Evolutionary conservation across 2,888 invertebrate genomes (phyloP), one percentile per base, ranked within the genome.

Genomic region (Caenorhabditis japonica): DNA sequence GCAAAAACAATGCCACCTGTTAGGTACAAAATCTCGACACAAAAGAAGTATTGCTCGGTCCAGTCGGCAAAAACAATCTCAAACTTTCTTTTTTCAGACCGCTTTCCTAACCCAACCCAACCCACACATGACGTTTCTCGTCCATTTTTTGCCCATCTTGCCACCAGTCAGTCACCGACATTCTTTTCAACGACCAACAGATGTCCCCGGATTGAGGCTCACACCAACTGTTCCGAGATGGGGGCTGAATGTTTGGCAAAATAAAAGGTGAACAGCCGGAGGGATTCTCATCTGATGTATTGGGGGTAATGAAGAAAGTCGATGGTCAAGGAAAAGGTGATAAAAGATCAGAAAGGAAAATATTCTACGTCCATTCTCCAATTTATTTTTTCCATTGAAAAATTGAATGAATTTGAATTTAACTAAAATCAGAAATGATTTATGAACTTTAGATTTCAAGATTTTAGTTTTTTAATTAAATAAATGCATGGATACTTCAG

Each of bases 131-230:
- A 59, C 68, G 58, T 66, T 44, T 66, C 27, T 39, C 43, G 38
- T 44, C 53, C 56, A 56, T 33, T 64, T 64, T 64, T 66, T 66
- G 53, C 21, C 17, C 34, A 27, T 13, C 27, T 21, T 39, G 3
- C 17, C 19, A 23, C 39, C 46, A 36, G 21, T 34, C 19, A 38
- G 21, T 34, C 19, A 38, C 25, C 21, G 41, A 17, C 51, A 12
- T 34, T 23, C 36, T 13, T 23, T 17, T 49, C 53, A 39, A 59
- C 56, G 53, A 17, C 49, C 62, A 58, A 51, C 71, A 71, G 62
- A 62, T 62, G 71, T 62, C 62, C 52, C 27, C 4, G 39, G 62
- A 71, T 71, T 71, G 62, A 71, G 62, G 71, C 71, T 71, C 71
- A 71, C 62, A 71, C 53, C 71, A 71, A 62, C 62, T 71, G 71